Percentiles rank a stretch among this genome's conserved stretches.
Conservation (phyloP, 2,797 vertebrate genomes). For the Hephaestus fuliginosus region DNA sequence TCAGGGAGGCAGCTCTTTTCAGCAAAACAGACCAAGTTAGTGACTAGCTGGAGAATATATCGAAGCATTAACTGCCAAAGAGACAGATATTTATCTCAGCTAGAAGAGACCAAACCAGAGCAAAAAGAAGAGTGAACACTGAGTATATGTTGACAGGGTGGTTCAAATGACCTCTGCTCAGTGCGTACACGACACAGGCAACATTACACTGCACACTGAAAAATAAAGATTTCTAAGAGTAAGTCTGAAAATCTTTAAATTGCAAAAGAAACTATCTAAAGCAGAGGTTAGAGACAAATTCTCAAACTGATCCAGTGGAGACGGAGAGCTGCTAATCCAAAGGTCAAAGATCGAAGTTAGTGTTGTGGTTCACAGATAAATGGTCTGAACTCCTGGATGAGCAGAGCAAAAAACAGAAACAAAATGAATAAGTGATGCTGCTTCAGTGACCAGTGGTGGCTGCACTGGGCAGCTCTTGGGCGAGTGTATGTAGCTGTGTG, state of each 20-base stretch:
- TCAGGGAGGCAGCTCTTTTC: background rate
- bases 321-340: background rate
- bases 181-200: no score
- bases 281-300: no score
- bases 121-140: background rate
- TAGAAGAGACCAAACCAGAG: background rate
- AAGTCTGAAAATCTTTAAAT: no score
- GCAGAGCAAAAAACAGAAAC: background rate
- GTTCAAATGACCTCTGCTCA: no score
- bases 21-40: background rate
- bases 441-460: background rate
- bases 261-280: no score
- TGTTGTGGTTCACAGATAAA: background rate
- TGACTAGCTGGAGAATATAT: no score
- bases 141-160: background rate
- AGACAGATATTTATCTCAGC: background rate
- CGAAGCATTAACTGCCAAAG: background rate
- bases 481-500: background rate
- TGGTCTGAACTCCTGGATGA: background rate
- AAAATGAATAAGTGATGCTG: background rate
- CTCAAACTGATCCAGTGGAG: background rate
- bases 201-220: no score
- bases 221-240: no score
- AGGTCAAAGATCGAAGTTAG: conserved; percentile 9
- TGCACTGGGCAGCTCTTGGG: background rate